A percentile compares a stretch with the other conserved stretches of the same genome.
Conservation (phyloP, 2,888 invertebrate species). For the Apotomis betuletana region DNA sequence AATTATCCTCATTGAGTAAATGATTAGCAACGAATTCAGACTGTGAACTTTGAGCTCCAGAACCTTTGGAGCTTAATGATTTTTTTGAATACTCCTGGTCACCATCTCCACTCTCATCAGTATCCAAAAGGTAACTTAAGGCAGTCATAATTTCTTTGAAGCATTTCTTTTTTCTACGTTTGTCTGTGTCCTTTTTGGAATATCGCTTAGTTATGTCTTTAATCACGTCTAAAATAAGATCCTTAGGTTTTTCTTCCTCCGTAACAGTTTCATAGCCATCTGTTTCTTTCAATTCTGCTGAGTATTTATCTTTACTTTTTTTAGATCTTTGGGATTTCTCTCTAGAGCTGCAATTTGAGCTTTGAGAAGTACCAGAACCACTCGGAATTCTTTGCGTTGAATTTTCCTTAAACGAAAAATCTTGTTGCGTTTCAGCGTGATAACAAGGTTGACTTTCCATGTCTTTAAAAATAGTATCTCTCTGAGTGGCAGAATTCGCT, state of each 20-base stretch:
- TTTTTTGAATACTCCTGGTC: constrained; percentile 32
- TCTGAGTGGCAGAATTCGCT: constrained; percentile 41
- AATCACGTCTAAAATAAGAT: constrained; percentile 68
- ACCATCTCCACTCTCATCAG: constrained; percentile 61
- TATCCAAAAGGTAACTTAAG: constrained; percentile 73
- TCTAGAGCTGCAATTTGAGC: constrained; percentile 14
- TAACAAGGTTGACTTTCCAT: constrained; percentile 38
- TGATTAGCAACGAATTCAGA: constrained; percentile 1
- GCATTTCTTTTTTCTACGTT: constrained; percentile 69
- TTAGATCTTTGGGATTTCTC: constrained; percentile 7
- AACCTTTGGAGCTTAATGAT: background rate
- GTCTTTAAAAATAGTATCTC: constrained; percentile 32
- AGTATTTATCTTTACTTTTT: constrained; percentile 15
- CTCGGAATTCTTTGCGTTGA: background rate
- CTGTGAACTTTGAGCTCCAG: constrained; percentile 1
- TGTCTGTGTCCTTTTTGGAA: constrained; percentile 67
- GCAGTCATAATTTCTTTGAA: constrained; percentile 73
- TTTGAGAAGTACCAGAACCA: constrained; percentile 9
- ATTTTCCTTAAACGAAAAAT: background rate
- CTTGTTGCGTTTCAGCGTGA: background rate
- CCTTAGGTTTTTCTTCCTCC: constrained; percentile 45
- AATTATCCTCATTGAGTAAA: background rate
- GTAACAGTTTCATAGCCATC: constrained; percentile 8
- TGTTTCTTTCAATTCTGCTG: background rate
- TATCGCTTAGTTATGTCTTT: constrained; percentile 74